Percentiles rank a stretch among this genome's conserved stretches.
phyloP scores from a whole-genome alignment of 2,888 invertebrate genomes.

The Rhorus exstirpatorius region DNA sequence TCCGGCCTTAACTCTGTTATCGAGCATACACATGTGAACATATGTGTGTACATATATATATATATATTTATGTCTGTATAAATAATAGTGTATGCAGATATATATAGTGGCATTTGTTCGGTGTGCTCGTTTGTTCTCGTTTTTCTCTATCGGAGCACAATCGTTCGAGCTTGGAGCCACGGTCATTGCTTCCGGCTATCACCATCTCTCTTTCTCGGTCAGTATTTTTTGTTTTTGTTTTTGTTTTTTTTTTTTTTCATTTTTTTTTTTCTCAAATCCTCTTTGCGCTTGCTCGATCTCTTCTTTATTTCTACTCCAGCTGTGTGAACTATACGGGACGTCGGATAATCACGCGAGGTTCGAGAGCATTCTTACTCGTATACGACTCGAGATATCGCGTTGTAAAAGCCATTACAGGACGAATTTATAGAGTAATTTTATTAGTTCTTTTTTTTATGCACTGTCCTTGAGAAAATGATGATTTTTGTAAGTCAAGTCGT shows the following conservation, averaged over 20 bases:
- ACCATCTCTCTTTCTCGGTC: slow-evolving; percentile 30
- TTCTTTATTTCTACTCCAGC: slow-evolving; percentile 73
- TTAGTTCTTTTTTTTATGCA: neutral
- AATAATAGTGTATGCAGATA: slow-evolving; percentile 39
- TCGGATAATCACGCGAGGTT: slow-evolving; percentile 76
- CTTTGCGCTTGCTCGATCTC: slow-evolving; percentile 62
- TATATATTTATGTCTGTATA: neutral
- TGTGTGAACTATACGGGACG: slow-evolving; percentile 69
- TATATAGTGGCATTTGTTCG: slow-evolving; percentile 62
- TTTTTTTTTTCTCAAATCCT: neutral
- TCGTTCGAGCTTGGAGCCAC: slow-evolving; percentile 70
- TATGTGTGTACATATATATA: slow-evolving; percentile 7
- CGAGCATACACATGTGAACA: slow-evolving; percentile 29
- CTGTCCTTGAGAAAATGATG: neutral
- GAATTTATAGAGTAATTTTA: too few relatives aligned
- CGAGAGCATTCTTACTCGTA: slow-evolving; percentile 38
- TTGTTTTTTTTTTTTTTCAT: neutral
- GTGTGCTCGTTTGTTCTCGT: slow-evolving; percentile 55
- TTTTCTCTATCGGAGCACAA: slow-evolving; percentile 70
- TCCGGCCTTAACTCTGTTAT: slow-evolving; percentile 67
- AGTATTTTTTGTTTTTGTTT: slow-evolving; percentile 8
- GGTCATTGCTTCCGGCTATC: slow-evolving; percentile 66
- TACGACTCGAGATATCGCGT: slow-evolving; percentile 18
- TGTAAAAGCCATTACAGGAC: slow-evolving; percentile 8
- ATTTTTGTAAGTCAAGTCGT: neutral